Evolutionary conservation across 2,113 vertebrate species (phyloP).

Genomic region (Lonchura striata): DNA sequence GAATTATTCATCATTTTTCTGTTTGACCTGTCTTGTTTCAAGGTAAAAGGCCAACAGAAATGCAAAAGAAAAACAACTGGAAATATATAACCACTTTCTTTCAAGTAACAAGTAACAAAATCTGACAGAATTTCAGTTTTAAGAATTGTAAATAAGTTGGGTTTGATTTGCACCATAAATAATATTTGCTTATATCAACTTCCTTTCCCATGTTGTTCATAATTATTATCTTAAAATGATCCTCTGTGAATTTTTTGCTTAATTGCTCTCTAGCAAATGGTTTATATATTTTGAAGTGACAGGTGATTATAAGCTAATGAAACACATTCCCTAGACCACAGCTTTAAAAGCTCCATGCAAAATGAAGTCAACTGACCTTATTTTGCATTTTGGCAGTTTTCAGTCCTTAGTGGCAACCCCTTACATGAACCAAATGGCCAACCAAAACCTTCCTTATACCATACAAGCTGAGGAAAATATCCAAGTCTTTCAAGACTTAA

Average conservation of each 20-base stretch:
- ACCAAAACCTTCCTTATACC: neutral
- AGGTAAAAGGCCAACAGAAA: constrained; percentile 27
- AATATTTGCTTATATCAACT: neutral
- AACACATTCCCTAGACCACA: neutral
- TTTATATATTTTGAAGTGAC: constrained; percentile 2
- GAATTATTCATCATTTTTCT: constrained; percentile 32
- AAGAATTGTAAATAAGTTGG: neutral
- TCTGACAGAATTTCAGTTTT: neutral
- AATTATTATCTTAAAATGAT: constrained; percentile 28
- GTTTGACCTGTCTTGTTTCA: constrained; percentile 40
- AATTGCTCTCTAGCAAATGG: neutral
- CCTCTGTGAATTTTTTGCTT: neutral
- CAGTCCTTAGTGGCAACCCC: neutral
- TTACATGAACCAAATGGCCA: neutral
- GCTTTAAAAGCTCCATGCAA: constrained; percentile 32
- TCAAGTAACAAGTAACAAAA: constrained; percentile 8
- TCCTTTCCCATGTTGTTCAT: neutral
- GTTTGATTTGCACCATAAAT: neutral
- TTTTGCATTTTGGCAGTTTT: constrained; percentile 11
- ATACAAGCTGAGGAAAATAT: neutral
- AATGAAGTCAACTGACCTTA: constrained; percentile 34
- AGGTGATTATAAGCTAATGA: constrained; percentile 47
- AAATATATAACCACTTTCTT: neutral
- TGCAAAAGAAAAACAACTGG: neutral
- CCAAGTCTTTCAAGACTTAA: neutral